These are phyloP conservation scores for Andrena bicolor DNA, from an alignment of 2,888 invertebrate species.

Conservation along the genomic window DNA sequence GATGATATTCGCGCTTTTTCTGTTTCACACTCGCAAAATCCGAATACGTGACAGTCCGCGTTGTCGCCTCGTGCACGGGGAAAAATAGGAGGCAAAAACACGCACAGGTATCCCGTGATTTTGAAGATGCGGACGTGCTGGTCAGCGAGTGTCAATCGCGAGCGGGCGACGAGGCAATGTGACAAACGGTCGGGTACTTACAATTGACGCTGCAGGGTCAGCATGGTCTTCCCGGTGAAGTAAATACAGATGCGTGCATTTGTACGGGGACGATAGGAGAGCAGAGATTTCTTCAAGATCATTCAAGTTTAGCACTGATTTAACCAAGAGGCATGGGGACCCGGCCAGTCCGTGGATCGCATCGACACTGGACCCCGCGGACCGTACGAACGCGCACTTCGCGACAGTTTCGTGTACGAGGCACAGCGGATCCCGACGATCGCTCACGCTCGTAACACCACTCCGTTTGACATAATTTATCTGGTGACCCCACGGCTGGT, in stretches of 20 bases:
- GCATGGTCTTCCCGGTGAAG: conserved; percentile 64
- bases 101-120: conserved; percentile 9
- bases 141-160: conserved; percentile 34
- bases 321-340: conserved; percentile 33
- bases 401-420: conserved; percentile 39
- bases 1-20: neutral
- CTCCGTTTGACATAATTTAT: conserved; percentile 75
- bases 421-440: conserved; percentile 42
- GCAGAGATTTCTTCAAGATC: conserved; percentile 50
- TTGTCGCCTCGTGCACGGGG: neutral
- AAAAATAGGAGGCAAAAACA: conserved; percentile 6
- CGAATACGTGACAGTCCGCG: conserved; percentile 11
- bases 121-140: neutral
- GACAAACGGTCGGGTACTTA: conserved; percentile 58
- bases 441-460: conserved; percentile 67
- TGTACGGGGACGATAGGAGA: conserved; percentile 53
- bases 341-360: conserved; percentile 5
- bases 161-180: conserved; percentile 4
- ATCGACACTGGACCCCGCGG: conserved; percentile 35
- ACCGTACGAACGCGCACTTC: conserved; percentile 47
- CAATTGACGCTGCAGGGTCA: conserved; percentile 70
- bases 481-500: conserved; percentile 71
- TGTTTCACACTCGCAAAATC: conserved; percentile 23
- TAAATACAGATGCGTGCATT: conserved; percentile 67
- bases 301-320: conserved; percentile 52